Percentiles rank a stretch among this genome's conserved stretches.
Evolutionary conservation across 2,113 vertebrate genomes (phyloP).

Genomic region (Oryzias celebensis): DNA sequence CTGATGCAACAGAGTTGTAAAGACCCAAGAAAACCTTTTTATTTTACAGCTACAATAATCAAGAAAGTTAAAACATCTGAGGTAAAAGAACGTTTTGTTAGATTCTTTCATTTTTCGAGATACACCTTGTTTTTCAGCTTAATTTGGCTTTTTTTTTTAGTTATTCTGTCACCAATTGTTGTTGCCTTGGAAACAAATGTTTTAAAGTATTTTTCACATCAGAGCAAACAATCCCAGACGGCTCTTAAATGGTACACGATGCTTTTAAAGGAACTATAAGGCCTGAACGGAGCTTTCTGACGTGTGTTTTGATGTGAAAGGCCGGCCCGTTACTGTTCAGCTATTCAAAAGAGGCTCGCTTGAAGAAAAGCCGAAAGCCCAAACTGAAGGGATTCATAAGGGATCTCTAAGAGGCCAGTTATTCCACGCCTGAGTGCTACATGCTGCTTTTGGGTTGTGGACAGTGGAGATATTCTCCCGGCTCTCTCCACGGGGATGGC

Average conservation of each 20-base stretch:
- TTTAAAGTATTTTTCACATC: background rate
- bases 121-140: too few relatives aligned
- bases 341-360: constrained; percentile 25
- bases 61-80: too few relatives aligned
- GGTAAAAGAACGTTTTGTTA: too few relatives aligned
- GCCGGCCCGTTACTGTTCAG: constrained; percentile 12
- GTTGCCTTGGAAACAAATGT: too few relatives aligned
- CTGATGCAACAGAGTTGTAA: background rate
- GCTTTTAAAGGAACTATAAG: background rate
- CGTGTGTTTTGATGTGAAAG: constrained; percentile 24
- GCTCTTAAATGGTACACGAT: background rate
- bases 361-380: constrained; percentile 16
- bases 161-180: too few relatives aligned
- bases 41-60: too few relatives aligned
- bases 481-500: constrained; percentile 41
- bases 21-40: background rate
- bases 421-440: constrained; percentile 40
- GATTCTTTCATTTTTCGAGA: too few relatives aligned
- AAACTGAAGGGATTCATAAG: constrained; percentile 20
- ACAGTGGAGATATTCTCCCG: constrained; percentile 40
- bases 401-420: constrained; percentile 77
- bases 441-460: constrained; percentile 54
- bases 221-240: constrained; percentile 1
- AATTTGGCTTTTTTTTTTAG: too few relatives aligned
- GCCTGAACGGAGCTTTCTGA: background rate